A percentile compares a stretch with the other conserved stretches of the same genome.
These are phyloP conservation scores for Leptothorax acervorum DNA, from an alignment of 2,888 invertebrate genomes.

Conservation along the genomic window DNA sequence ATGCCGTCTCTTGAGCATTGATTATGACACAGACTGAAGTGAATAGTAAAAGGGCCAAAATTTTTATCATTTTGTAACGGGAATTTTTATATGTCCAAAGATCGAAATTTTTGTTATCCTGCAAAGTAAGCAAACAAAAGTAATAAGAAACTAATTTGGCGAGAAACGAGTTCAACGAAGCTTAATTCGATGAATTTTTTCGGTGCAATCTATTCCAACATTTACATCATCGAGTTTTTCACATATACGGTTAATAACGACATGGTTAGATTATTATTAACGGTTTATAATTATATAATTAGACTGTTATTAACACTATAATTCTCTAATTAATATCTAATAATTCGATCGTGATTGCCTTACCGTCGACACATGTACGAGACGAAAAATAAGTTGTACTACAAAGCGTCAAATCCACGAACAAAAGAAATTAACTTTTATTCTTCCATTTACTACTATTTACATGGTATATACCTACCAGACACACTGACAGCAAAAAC, in stretches of 20 bases:
- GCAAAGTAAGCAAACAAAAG: constrained; percentile 36
- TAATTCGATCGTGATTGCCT: not conserved
- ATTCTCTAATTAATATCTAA: not conserved
- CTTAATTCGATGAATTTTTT: not conserved
- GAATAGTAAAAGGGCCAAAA: constrained; percentile 80
- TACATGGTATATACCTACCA: not conserved
- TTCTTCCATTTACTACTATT: not conserved
- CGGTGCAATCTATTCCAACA: not conserved
- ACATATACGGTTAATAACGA: not conserved
- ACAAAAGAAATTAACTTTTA: not conserved
- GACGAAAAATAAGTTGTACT: not conserved
- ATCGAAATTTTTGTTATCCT: constrained; percentile 64
- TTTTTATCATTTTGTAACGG: constrained; percentile 76
- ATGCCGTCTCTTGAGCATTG: constrained; percentile 80
- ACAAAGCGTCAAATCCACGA: not conserved
- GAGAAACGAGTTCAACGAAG: not conserved
- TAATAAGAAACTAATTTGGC: not conserved
- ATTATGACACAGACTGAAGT: constrained; percentile 79
- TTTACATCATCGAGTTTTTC: not conserved
- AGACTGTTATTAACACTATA: not conserved
- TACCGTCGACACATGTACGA: not conserved
- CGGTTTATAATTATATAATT: not conserved
- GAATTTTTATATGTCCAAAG: constrained; percentile 46
- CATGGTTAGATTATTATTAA: not conserved
- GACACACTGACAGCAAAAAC: not conserved